Evolutionary conservation across 2,888 invertebrate species (phyloP), one percentile per base, ranked within the genome.

Genomic region (Chamaedrilus cognettii): DNA sequence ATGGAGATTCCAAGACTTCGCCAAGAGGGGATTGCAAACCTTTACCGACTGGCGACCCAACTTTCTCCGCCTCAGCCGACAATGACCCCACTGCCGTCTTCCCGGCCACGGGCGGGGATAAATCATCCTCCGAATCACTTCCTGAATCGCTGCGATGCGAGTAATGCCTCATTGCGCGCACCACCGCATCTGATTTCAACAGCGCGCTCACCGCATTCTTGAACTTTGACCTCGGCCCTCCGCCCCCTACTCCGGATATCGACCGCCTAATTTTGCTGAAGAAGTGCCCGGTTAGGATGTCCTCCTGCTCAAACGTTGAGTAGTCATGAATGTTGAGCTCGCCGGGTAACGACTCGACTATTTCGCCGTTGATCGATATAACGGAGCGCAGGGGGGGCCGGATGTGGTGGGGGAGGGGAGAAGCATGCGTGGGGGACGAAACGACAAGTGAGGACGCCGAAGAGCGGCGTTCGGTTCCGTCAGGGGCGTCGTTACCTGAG

Each of bases 351-450:
- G n/a, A n/a, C 7, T 77, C 75, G 55, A 80, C 64, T 60, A 76
- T 68, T 68, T 81, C 80, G 32, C 81, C 81, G 68, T 82, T 82
- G 34, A 82, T 80, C 61, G 81, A 81, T 63, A 82, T 76, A 60
- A 76, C 76, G 66, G 75, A 34, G 28, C n/a, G 35, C 30, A 23
- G 4, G 50, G 57, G n/a, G 35, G 11, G 55, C 50, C 33, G 4
- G 19, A 23, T 4, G 5, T 11, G 15, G 19, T 5, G 49, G 4
- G 1, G 19, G 19, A 7, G 32, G 23, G 28, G 15, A 30, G 11
- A 42, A 61, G 31, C n/a, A 55, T 23, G 28, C 50, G n/a, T 7
- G 49, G 4, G 34, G 23, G 42, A 31, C 11, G 1, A 26, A 42
- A 31, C 56, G 31, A 3, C 30, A 32, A 26, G 15, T 33, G 3